Evolutionary conservation across 2,113 vertebrate genomes (phyloP).

Genomic region (Numenius arquata): DNA sequence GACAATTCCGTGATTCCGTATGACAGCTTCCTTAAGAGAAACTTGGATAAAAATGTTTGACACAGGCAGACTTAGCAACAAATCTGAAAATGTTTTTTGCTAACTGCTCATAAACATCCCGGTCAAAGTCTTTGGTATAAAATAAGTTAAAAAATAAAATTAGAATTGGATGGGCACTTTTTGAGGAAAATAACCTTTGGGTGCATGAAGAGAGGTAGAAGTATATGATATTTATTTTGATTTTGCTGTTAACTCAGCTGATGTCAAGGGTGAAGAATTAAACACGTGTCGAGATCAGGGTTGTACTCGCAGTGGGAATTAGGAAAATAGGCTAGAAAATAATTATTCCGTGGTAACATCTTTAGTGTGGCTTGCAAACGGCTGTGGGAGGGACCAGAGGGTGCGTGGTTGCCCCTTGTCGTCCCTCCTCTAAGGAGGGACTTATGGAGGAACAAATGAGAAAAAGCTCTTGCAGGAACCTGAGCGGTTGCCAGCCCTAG

Average conservation of each 20-base stretch:
- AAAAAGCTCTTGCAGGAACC: neutral
- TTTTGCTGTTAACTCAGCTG: neutral
- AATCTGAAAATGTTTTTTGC: neutral
- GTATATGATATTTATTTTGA: neutral
- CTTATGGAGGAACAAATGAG: neutral
- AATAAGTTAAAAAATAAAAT: neutral
- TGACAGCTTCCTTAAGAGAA: neutral
- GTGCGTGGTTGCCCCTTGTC: neutral
- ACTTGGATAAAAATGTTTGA: neutral
- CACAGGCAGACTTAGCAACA: neutral
- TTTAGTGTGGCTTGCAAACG: neutral
- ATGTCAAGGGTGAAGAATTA: neutral
- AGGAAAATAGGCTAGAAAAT: neutral
- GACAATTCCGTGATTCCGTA: no score
- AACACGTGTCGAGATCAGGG: fast-evolving
- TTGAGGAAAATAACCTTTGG: neutral
- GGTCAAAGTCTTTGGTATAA: neutral
- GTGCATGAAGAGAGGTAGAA: neutral
- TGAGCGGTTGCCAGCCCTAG: neutral
- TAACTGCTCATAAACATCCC: neutral
- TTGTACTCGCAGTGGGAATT: neutral
- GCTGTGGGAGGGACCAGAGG: neutral
- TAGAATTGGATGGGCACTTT: neutral
- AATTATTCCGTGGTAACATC: neutral
- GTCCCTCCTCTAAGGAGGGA: neutral